A percentile compares a stretch with the other conserved stretches of the same genome.
Evolutionary conservation across 2,113 vertebrate species (phyloP).

Genomic region (Dipodomys ordii): DNA sequence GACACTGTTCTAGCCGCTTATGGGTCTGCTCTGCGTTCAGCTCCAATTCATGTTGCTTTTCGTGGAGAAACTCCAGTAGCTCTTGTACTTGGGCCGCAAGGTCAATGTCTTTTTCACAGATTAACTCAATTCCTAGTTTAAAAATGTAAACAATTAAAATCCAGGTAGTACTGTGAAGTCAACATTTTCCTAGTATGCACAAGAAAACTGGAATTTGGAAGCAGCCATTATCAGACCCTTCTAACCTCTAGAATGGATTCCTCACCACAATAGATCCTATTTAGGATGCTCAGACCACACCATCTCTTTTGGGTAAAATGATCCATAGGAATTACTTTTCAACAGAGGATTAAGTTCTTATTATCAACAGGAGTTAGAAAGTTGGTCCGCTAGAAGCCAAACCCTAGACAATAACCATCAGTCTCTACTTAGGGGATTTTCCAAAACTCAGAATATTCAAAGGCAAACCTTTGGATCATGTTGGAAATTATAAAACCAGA

Average conservation of each 20-base stretch:
- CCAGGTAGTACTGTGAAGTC: neutral
- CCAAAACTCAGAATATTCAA: neutral
- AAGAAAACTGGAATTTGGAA: neutral
- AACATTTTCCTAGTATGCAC: neutral
- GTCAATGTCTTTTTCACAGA: slow-evolving; percentile 98
- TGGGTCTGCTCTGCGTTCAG: slow-evolving; percentile 96
- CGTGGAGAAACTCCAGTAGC: slow-evolving; percentile 97
- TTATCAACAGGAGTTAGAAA: neutral
- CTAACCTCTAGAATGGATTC: neutral
- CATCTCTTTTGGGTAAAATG: neutral
- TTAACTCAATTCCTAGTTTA: slow-evolving; percentile 95
- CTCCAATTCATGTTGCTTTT: slow-evolving; percentile 97
- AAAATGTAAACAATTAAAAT: slow-evolving; percentile 60
- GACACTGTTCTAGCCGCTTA: slow-evolving; percentile 94
- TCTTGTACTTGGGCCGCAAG: slow-evolving; percentile 98
- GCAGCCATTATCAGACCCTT: neutral
- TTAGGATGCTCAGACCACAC: neutral
- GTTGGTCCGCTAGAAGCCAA: neutral
- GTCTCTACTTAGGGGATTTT: neutral
- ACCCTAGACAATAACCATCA: neutral
- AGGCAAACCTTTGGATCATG: neutral
- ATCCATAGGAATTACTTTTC: neutral
- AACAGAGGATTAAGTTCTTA: neutral
- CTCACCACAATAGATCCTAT: neutral
- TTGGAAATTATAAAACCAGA: slow-evolving; percentile 2